These are phyloP conservation scores for Equus przewalskii DNA, from an alignment of 2,113 vertebrate species.

Conservation along the genomic window DNA sequence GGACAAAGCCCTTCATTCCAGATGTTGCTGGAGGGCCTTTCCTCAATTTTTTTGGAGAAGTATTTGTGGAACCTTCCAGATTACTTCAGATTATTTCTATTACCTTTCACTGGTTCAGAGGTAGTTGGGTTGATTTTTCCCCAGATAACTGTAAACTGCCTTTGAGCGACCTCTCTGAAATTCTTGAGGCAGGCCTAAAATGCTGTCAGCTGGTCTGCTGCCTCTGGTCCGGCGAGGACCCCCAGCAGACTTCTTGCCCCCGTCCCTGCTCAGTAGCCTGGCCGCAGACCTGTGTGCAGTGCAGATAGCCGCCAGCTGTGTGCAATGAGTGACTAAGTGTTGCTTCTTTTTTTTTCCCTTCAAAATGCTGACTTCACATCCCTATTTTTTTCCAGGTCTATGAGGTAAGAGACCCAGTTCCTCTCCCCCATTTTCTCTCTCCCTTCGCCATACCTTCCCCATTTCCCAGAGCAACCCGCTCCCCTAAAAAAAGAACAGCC, in stretches of 20 bases:
- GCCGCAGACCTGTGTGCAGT: neutral
- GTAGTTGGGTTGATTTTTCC: neutral
- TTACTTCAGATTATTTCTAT: neutral
- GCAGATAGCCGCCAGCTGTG: conserved; percentile 63
- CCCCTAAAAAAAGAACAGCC: neutral
- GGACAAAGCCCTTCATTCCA: neutral
- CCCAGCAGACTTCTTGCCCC: neutral
- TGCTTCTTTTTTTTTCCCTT: conserved; percentile 88
- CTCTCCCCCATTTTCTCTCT: conserved; percentile 64
- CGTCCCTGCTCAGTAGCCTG: neutral
- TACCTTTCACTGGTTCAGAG: neutral
- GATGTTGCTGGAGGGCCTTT: neutral
- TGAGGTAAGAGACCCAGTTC: conserved; percentile 93
- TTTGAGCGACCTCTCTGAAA: neutral
- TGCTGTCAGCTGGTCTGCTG: neutral
- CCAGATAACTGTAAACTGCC: neutral
- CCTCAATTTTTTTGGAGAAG: neutral
- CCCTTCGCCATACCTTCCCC: conserved; percentile 71
- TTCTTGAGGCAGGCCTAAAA: neutral
- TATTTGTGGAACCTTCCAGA: neutral
- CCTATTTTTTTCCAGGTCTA: conserved; percentile 95
- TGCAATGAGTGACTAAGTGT: conserved; percentile 87
- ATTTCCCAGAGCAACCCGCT: conserved; percentile 51
- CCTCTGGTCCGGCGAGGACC: neutral
- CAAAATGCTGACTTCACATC: conserved; percentile 92